A percentile compares a stretch with the other conserved stretches of the same genome.
phyloP scores from a whole-genome alignment of 1,140 invertebrate species.

The Aphelinus certus region DNA sequence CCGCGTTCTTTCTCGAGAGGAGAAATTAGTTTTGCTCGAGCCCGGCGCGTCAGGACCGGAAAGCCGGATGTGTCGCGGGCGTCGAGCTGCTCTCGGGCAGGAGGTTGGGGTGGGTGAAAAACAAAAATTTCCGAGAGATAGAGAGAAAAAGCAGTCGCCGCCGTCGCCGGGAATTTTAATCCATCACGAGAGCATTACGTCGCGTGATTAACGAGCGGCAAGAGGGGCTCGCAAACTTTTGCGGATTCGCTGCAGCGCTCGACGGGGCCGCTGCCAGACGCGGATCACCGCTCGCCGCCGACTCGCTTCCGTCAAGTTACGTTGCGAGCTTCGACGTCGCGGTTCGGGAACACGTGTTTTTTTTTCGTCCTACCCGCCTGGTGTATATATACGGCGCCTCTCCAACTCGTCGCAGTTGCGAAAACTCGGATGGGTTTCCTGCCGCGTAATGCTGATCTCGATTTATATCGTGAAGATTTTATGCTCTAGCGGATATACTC shows the following conservation, averaged over 20 bases:
- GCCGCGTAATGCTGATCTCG: no score
- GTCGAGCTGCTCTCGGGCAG: neutral
- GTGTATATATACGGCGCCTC: slow-evolving; percentile 6
- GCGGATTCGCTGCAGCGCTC: no score
- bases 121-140: neutral
- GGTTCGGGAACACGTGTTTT: slow-evolving; percentile 49
- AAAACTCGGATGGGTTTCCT: neutral
- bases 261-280: no score
- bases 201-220: slow-evolving; percentile 52
- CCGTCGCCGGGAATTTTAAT: slow-evolving; percentile 48
- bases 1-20: slow-evolving; percentile 6
- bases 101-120: neutral
- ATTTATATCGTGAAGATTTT: no score
- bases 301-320: no score
- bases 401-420: neutral
- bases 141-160: slow-evolving; percentile 26
- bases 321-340: no score
- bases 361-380: slow-evolving; percentile 17
- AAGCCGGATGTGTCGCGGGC: neutral
- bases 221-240: no score
- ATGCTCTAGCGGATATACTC: no score
- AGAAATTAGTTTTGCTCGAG: slow-evolving; percentile 30
- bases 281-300: no score
- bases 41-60: neutral
- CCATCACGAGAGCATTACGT: slow-evolving; percentile 48